Evolutionary conservation across 92 coral and sea anemone genomes (phyloP).

Genomic region (Umimayanthus chanpuru): DNA sequence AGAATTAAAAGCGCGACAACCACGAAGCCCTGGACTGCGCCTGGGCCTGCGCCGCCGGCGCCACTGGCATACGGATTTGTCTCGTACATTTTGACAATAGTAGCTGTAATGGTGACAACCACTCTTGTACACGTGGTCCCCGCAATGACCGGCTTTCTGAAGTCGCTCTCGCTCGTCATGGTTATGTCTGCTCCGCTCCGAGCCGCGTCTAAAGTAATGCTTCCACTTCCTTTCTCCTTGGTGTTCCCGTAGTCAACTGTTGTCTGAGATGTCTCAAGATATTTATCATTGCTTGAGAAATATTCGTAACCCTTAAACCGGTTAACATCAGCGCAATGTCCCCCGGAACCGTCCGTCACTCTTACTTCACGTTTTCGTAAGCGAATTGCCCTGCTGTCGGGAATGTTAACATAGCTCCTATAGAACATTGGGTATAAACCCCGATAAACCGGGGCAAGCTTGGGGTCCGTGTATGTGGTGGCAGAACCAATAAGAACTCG

Average conservation of each 20-base stretch:
- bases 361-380: not conserved
- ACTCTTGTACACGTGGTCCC: slow-evolving; percentile 28
- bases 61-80: slow-evolving; percentile 20
- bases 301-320: not conserved
- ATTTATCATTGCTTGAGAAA: not conserved
- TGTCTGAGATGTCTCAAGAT: not conserved
- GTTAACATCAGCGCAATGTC: not conserved
- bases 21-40: not conserved
- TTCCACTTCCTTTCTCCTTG: not conserved
- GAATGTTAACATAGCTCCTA: not conserved
- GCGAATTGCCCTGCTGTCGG: not conserved
- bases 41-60: not conserved
- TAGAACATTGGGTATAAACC: not conserved
- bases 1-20: not conserved
- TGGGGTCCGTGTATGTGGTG: not conserved
- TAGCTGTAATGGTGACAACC: not conserved
- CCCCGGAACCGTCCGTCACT: slow-evolving; percentile 1
- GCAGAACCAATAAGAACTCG: not conserved
- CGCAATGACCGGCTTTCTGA: slow-evolving; percentile 12
- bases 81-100: slow-evolving; percentile 29
- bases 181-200: slow-evolving; percentile 17
- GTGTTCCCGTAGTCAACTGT: slow-evolving; percentile 8
- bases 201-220: slow-evolving; percentile 1
- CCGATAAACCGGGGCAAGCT: not conserved
- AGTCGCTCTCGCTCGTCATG: slow-evolving; percentile 12